Base-by-base conservation (phyloP, 2,113 vertebrate species). In the Dendropsophus ebraccatus region DNA sequence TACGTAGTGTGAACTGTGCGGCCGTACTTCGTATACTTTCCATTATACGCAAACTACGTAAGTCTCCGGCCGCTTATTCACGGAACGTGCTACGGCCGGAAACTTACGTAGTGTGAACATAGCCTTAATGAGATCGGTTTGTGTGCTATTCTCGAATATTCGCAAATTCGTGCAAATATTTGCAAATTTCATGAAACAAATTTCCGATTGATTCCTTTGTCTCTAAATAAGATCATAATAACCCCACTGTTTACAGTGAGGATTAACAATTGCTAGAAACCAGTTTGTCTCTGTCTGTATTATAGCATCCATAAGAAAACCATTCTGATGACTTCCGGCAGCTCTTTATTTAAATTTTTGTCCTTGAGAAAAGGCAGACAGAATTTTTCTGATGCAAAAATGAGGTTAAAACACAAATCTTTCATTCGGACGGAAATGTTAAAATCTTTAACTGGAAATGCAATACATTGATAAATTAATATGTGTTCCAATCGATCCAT, bases 391-490 rank as follows among this genome's bases (percentile, higher is more conserved):
- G 17, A 16, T 56, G 28, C 49, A n/a, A 23, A 78, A 79, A 69
- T 81, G 21, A 80, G 84, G 84, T 58, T 60, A 73, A 81, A 81
- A 81, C 37, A 52, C 41, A 56, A 28, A 81, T 86, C 58, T 54
- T 81, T 86, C 62, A 80, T 69, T 72, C 32, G 16, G 84, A 47
- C 76, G 60, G 41, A 25, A 60, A 81, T 52, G 65, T 73, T 86
- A 73, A 80, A 86, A 81, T 47, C 76, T 45, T 72, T 72, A 81
- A 76, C 84, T 47, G 76, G 32, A 80, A 70, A 47, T 60, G 50
- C 13, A 72, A 45, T 35, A 12, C 72, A 54, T 30, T 86, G 84
- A 56, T 81, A 86, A 86, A 86, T 86, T 41, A 81, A 10, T 58
- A 41, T 70, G 37, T 86, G 49, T 72, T 50, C n/a, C 65, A 37